These are phyloP conservation scores for Zosterops pallidus DNA, from an alignment of 2,113 vertebrate species.

Conservation along the genomic window DNA sequence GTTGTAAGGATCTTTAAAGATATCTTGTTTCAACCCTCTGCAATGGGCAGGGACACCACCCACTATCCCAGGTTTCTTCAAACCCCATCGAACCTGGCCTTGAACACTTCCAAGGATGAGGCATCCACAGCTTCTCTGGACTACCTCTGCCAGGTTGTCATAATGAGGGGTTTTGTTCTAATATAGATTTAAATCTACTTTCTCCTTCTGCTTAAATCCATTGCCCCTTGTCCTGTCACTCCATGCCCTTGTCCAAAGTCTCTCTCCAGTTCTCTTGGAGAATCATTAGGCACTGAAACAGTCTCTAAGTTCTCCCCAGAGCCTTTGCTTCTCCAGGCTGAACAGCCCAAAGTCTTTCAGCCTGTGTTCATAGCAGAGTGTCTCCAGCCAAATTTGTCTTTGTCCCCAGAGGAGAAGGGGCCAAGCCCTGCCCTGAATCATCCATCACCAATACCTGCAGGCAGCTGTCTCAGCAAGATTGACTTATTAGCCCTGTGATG, in stretches of 20 bases:
- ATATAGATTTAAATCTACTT: not conserved
- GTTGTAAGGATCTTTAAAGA: not conserved
- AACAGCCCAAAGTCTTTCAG: not conserved
- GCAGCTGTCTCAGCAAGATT: accelerated
- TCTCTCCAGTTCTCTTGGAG: not conserved
- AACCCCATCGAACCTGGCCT: not conserved
- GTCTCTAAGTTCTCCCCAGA: not conserved
- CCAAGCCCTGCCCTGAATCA: not conserved
- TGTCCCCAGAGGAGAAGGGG: not conserved
- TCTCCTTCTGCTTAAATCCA: not conserved
- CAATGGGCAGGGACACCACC: not conserved
- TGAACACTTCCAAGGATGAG: not conserved
- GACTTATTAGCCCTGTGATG: not conserved
- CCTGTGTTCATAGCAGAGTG: not conserved
- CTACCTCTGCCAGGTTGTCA: not conserved
- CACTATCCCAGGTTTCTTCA: not conserved
- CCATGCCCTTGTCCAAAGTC: not conserved
- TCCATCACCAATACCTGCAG: not conserved
- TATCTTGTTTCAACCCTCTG: not conserved
- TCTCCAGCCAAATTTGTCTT: not conserved
- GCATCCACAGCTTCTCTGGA: not conserved
- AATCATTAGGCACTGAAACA: not conserved
- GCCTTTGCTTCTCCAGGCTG: not conserved
- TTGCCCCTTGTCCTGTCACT: not conserved
- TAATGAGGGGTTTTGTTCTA: not conserved